Base-by-base conservation (phyloP, 1,140 invertebrate species). In the Megalopta genalis region DNA sequence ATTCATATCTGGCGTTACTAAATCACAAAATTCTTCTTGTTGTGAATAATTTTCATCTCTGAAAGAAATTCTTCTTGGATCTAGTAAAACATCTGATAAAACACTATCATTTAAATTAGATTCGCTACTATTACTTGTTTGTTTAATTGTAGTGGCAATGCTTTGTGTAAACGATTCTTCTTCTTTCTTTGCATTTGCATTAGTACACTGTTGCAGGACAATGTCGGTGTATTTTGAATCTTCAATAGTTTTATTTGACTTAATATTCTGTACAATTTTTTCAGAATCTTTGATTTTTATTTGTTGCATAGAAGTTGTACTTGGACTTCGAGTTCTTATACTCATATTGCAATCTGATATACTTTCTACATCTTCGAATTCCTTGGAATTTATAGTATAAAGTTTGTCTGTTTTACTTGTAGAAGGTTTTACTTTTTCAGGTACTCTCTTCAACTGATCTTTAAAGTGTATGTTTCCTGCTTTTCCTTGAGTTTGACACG, bases 41-140 rank as follows among this genome's bases (percentile, higher is more conserved):
- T 88, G 90, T 0, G 86, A 88, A 71, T 86, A 88, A 75, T 67
- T 82, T 8, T 80, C 80, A 63, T 93, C 90, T 69, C 92, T 90
- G 64, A 93, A 91, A 49, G 90, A 92, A 69, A 93, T 92, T 84
- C 87, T 92, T 75, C 86, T 85, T 18, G 91, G 87, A 87, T 93
- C 91, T 25, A 92, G 79, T 6, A 91, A 73, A 21, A 83, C 57
- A 23, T 91, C 90, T 6, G 89, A 88, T 14, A 87, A 77, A 14
- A 80, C 83, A 49, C 74, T 84, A 8, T 88, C 86, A 60, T 85
- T 72, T 12, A 77, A 82, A 72, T 89, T 72, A 27, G 87, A 89
- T 81, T 90, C 89, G 25, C 84, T 82, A 62, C 80, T 77, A 60
- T 67, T 71, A 75, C 69, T 83, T n/a, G 69, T 68, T 77, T 73